phyloP scores from a whole-genome alignment of 2,888 invertebrate genomes.

The Cantharis flavilabris region DNA sequence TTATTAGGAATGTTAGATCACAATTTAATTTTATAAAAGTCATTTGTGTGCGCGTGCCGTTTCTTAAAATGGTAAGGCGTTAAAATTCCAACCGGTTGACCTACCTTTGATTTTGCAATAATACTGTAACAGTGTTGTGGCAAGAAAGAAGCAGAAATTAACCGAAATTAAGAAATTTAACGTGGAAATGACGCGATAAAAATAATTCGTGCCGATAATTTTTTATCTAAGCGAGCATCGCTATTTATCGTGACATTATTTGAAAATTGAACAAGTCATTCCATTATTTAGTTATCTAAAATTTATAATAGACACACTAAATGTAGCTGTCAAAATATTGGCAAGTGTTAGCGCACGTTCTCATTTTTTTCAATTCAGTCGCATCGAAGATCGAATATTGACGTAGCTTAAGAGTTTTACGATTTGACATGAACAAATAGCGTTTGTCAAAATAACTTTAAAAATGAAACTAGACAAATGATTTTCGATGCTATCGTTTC shows the following conservation, averaged over 20 bases:
- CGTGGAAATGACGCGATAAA: background rate
- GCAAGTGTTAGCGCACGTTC: slow-evolving; percentile 13
- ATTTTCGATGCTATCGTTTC: background rate
- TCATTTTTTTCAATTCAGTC: slow-evolving; percentile 5
- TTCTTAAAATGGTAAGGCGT: slow-evolving; percentile 20
- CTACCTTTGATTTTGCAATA: slow-evolving; percentile 7
- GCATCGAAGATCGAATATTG: slow-evolving; percentile 6
- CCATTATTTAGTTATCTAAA: slow-evolving; percentile 7
- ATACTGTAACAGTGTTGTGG: no score
- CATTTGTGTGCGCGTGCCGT: slow-evolving; percentile 1
- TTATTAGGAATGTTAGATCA: background rate
- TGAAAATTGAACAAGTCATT: slow-evolving; percentile 6
- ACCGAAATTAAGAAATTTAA: background rate
- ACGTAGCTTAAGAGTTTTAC: background rate
- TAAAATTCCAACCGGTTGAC: slow-evolving; percentile 17
- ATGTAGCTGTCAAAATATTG: slow-evolving; percentile 18
- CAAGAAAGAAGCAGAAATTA: slow-evolving; percentile 4
- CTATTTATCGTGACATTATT: slow-evolving; percentile 11
- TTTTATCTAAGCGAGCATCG: background rate
- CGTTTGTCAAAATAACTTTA: slow-evolving; percentile 7
- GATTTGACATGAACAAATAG: slow-evolving; percentile 14
- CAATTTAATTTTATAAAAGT: background rate
- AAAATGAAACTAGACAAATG: slow-evolving; percentile 13
- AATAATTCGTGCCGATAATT: background rate
- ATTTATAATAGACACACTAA: slow-evolving; percentile 12